These are phyloP conservation scores for Elaphurus davidianus DNA, from an alignment of 2,113 vertebrate species.

Conservation along the genomic window DNA sequence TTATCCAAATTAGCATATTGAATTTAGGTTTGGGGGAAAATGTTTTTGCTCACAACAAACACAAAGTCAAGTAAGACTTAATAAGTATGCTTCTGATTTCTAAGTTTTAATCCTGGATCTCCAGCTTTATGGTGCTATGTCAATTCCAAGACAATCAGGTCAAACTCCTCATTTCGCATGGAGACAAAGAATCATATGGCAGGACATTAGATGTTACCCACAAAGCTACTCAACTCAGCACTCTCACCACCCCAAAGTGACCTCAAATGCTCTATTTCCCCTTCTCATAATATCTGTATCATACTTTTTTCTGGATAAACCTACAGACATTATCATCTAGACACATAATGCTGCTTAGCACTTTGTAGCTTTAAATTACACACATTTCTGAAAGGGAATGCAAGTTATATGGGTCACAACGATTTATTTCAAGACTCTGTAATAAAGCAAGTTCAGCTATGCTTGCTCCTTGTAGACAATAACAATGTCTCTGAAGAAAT, in stretches of 20 bases:
- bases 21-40: background rate
- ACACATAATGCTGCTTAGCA: background rate
- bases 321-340: background rate
- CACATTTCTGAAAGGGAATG: conserved; percentile 37
- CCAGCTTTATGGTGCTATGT: background rate
- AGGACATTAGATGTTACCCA: background rate
- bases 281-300: background rate
- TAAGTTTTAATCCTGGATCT: background rate
- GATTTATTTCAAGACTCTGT: conserved; percentile 24
- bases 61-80: background rate
- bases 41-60: background rate
- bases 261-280: background rate
- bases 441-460: background rate
- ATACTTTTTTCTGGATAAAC: background rate
- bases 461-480: background rate
- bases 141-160: background rate
- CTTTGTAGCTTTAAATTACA: conserved; percentile 33
- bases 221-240: background rate
- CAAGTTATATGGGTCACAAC: conserved; percentile 37
- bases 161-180: background rate
- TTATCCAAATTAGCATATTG: background rate
- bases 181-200: background rate
- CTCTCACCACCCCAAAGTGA: background rate
- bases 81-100: background rate
- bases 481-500: conserved; percentile 32